These are phyloP conservation scores for Trissonchulus latispiculum DNA, from an alignment of 2,888 invertebrate species.

Conservation along the genomic window DNA sequence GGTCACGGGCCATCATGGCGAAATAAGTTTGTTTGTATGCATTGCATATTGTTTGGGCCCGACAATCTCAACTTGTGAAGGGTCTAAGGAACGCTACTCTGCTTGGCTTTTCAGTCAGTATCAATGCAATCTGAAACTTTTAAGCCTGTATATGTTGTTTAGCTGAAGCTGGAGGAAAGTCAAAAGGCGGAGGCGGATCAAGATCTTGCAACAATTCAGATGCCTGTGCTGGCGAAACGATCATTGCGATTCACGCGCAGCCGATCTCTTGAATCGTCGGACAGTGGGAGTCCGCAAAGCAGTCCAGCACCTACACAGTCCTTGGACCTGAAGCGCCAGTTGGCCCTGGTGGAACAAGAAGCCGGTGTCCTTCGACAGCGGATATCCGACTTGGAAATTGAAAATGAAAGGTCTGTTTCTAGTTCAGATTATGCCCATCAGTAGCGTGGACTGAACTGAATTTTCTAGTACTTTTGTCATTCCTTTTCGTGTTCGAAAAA, in stretches of 20 bases:
- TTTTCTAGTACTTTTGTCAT: too few species aligned
- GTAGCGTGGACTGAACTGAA: too few species aligned
- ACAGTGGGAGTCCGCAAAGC: background rate
- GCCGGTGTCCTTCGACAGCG: slow-evolving; percentile 59
- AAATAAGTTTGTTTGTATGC: too few species aligned
- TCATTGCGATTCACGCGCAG: background rate
- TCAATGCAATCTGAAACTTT: too few species aligned
- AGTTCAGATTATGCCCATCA: too few species aligned
- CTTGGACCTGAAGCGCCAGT: slow-evolving; percentile 61
- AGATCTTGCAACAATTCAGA: slow-evolving; percentile 32
- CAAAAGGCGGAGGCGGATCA: slow-evolving; percentile 42
- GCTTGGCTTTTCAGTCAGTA: too few species aligned
- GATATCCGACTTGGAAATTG: slow-evolving; percentile 54
- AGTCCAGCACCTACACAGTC: background rate
- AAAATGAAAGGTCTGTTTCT: slow-evolving; percentile 63
- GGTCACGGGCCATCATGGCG: too few species aligned
- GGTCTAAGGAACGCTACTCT: too few species aligned
- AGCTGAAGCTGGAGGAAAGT: slow-evolving; percentile 33
- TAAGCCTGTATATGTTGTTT: too few species aligned
- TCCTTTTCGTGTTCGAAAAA: too few species aligned
- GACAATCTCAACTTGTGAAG: too few species aligned
- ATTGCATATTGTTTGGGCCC: too few species aligned
- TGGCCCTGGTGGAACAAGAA: slow-evolving; percentile 67
- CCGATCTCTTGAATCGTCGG: background rate
- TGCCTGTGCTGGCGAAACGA: background rate